phyloP scores from a whole-genome alignment of 2,797 vertebrate species.

The Lycodopsis pacificus region DNA sequence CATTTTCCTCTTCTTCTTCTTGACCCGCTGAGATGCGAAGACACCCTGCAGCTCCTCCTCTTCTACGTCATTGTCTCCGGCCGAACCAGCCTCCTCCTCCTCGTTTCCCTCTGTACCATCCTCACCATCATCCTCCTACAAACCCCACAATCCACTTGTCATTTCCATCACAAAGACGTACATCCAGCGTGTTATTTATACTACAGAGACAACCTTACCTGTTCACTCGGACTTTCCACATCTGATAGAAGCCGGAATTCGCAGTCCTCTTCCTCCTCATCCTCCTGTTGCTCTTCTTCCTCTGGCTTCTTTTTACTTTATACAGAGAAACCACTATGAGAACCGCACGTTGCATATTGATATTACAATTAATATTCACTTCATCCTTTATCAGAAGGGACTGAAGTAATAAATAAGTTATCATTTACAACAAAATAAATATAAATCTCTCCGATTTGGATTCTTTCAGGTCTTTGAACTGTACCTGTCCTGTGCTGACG shows the following conservation, averaged over 20 bases:
- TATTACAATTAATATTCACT: not conserved
- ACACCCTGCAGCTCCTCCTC: constrained; percentile 89
- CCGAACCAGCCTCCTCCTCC: constrained; percentile 30
- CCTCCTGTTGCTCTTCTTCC: constrained; percentile 75
- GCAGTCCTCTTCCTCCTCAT: constrained; percentile 86
- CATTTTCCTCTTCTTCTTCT: constrained; percentile 90
- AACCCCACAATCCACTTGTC: constrained; percentile 5
- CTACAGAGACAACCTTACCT: constrained; percentile 73
- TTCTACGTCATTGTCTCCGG: constrained; percentile 61
- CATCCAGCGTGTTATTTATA: not conserved
- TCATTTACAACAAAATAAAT: no score
- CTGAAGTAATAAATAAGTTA: not conserved
- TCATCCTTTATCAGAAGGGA: not conserved
- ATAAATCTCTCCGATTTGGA: no score
- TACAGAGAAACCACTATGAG: constrained; percentile 15
- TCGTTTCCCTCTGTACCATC: constrained; percentile 35
- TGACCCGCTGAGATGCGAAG: constrained; percentile 75
- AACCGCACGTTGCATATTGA: not conserved
- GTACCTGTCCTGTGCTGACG: constrained; percentile 68
- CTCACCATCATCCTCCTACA: constrained; percentile 69
- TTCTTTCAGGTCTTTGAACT: constrained; percentile 15
- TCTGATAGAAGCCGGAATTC: constrained; percentile 92
- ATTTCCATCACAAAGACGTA: not conserved
- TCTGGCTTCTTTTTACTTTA: constrained; percentile 73
- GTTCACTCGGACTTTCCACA: constrained; percentile 86